Base-by-base conservation (phyloP, 2,888 invertebrate species). In the Athetis lepigone region DNA sequence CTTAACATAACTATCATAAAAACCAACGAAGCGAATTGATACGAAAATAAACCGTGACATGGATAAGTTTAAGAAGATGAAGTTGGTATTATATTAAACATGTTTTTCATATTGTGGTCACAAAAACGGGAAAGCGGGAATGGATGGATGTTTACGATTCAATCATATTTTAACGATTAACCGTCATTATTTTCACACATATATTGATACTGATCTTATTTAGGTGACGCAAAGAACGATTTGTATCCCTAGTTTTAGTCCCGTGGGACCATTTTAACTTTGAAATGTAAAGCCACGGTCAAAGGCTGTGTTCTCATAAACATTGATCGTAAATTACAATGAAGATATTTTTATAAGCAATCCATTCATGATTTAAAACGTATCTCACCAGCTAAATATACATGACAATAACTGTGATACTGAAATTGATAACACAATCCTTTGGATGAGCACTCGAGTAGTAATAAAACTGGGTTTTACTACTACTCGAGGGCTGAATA, bases 1-100 rank as follows among this genome's bases (percentile, higher is more conserved):
- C 61, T 77, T 61, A 65, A 64, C 74, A 77, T 77, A 78, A 84
- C 73, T 79, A 77, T 76, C 77, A 81, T 73, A 79, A 79, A 77
- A 79, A 71, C 56, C 66, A 58, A 61, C 56, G 58, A 73, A 70
- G 62, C 70, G 70, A 68, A 80, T 81, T 77, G 70, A 80, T 78
- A 75, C 61, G 72, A 75, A 66, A 72, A 71, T 79, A 75, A 81
- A 79, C 57, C 75, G 51, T 64, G 73, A 74, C 69, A 72, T 67
- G 59, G 65, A 64, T 65, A 69, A 77, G 43, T 71, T 77, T 65
- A 16, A 16, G 67, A 72, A 69, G 72, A 69, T 47, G 61, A 73
- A 49, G 45, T 60, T 61, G 54, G 56, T 60, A 39, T 65, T 67
- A 66, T 69, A 64, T 66, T 37, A 63, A 73, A 46, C 61, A 58